phyloP scores from a whole-genome alignment of 2,888 invertebrate species.

The Doris montereyensis region DNA sequence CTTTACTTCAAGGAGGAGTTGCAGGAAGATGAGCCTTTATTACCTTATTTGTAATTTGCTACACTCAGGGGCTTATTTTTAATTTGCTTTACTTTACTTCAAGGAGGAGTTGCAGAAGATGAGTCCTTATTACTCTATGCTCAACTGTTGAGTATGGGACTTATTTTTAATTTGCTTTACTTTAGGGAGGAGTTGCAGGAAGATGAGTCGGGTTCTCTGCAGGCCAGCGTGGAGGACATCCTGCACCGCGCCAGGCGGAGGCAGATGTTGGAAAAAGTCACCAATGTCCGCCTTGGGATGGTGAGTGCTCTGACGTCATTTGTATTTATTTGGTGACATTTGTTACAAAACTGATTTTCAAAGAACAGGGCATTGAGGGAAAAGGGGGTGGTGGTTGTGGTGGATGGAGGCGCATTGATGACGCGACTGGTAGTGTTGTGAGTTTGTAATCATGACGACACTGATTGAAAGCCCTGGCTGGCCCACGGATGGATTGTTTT shows the following conservation, averaged over 20 bases:
- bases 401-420: too few species aligned
- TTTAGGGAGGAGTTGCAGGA: conserved; percentile 92
- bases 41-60: neutral
- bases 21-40: too few species aligned
- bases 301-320: conserved; percentile 58
- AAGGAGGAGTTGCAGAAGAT: neutral
- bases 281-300: conserved; percentile 91
- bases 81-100: neutral
- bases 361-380: too few species aligned
- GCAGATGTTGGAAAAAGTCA: conserved; percentile 72
- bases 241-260: conserved; percentile 88
- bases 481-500: too few species aligned
- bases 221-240: conserved; percentile 91
- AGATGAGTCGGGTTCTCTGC: conserved; percentile 93
- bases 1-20: too few species aligned
- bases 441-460: too few species aligned
- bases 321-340: too few species aligned
- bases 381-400: too few species aligned
- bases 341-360: too few species aligned
- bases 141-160: neutral
- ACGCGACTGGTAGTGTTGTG: too few species aligned
- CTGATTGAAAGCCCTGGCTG: too few species aligned
- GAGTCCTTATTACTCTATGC: too few species aligned
- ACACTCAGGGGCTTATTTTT: neutral
- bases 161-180: conserved; percentile 16